These are phyloP conservation scores for Ptychobarbus kaznakovi DNA, from an alignment of 2,797 vertebrate genomes.

Conservation along the genomic window DNA sequence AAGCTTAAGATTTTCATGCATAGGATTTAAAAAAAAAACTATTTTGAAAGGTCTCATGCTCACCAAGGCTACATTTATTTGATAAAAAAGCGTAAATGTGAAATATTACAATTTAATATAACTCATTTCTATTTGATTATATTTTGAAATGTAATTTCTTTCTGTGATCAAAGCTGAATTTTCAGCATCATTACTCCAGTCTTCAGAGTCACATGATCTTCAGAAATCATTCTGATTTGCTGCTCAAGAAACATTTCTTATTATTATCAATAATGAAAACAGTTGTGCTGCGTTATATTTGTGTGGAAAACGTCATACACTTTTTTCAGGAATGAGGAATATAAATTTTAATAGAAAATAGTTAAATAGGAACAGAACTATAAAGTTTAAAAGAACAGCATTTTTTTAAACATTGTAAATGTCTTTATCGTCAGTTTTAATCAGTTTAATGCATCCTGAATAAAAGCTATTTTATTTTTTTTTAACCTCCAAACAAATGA, in stretches of 20 bases:
- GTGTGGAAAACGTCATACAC: neutral
- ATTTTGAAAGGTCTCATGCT: neutral
- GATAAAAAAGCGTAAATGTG: neutral
- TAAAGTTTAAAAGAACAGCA: neutral
- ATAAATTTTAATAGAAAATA: too few relatives aligned
- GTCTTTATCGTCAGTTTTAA: neutral
- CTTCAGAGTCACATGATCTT: neutral
- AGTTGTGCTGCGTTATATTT: neutral
- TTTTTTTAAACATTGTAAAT: neutral
- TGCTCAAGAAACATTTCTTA: neutral
- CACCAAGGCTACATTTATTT: neutral
- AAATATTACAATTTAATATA: neutral
- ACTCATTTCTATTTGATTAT: neutral
- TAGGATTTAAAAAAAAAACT: neutral
- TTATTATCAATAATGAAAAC: neutral
- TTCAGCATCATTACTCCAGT: neutral
- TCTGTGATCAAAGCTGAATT: neutral
- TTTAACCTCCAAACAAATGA: neutral
- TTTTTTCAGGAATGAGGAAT: neutral
- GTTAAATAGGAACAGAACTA: too few relatives aligned
- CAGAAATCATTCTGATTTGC: neutral
- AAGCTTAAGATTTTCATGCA: neutral
- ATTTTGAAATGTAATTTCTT: neutral
- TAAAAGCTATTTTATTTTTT: neutral
- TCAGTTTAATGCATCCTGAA: neutral